Evolutionary conservation across 2,888 invertebrate genomes (phyloP), one percentile per base, ranked within the genome.

Genomic region (Drosophila peninsularis): DNA sequence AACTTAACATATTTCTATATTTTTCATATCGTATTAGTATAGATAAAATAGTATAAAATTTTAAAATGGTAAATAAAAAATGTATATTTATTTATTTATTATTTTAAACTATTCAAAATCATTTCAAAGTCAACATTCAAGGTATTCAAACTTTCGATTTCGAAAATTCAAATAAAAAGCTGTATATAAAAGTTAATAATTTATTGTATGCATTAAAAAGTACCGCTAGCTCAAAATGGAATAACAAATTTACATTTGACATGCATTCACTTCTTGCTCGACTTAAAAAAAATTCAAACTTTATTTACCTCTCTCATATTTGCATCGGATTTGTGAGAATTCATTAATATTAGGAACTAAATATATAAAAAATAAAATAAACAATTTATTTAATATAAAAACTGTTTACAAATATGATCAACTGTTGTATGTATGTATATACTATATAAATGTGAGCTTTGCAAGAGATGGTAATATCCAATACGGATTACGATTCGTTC

Each of bases 261-360:
- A 4, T 11, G 11, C 6, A 19, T 19, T 19, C 13, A 32, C 30
- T 10, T 45, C 17, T 11, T 6, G 1, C 3, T 11, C 3, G 30
- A 17, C 13, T 24, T 36, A 0, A 9, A 34, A 39, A 6, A 1
- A 3, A 13, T 19, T 11, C 9, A n/a, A 2, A 4, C 17, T n/a
- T 39, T 13, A 49, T 50, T 41, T 52, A 69, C 76, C 62, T 77
- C 62, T 73, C 58, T 62, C 41, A 73, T 52, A 45, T 53, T 68
- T 49, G 64, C 17, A 13, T 62, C 62, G 9, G 42, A 62, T 50
- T 62, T 62, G 45, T 65, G 64, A 11, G 77, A 45, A 73, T 60
- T 72, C 75, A 76, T 76, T 77, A 69, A 75, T 60, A 47, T 32
- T 62, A 62, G 13, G 52, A 27, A 39, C 27, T 39, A 39, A 52